Base-by-base conservation (phyloP, 2,888 invertebrate species). In the Brachyopa scutellaris region DNA sequence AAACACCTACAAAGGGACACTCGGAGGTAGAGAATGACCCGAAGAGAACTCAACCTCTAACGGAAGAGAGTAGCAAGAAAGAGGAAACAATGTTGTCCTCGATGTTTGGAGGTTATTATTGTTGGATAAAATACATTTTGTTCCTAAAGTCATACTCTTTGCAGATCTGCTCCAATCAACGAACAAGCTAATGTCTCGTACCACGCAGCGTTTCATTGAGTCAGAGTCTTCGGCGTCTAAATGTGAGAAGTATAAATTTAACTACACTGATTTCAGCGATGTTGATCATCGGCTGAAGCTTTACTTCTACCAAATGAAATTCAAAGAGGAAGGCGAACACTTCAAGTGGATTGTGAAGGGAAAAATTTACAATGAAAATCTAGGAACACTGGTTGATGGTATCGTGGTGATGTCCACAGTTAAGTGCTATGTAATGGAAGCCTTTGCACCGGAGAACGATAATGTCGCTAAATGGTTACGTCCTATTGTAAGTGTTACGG, bases 241-340 rank as follows among this genome's bases (percentile, higher is more conserved):
- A 21, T 80, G 67, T 67, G 86, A 86, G 29, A 84, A 85, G 15
- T 91, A 92, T 84, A 91, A 92, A 85, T 93, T 92, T 84, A 92
- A 92, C 31, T 93, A 92, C 83, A 90, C 86, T 4, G 91, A 93
- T 85, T 93, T 92, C 64, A 89, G 90, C 72, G 90, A 91, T 83
- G 89, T 93, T 13, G 93, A 93, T 88, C 93, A 93, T 85, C 91
- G 93, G 51, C 88, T 93, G n/a, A 93, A 93, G 86, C 88, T 92
- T 2, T 92, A 92, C 86, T 90, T 93, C 33, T 92, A 92, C 86
- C 90, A 92, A 83, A 90, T 89, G 73, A 89, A 93, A 85, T 93
- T 93, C 84, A 91, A 92, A 80, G 91, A 92, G 76, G 89, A 91
- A 69, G 91, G 90, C 26, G 93, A 93, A 86, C 91, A 92, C 72